Conservation (phyloP, 2,113 vertebrate species). For the Oreocharis arfaki region DNA sequence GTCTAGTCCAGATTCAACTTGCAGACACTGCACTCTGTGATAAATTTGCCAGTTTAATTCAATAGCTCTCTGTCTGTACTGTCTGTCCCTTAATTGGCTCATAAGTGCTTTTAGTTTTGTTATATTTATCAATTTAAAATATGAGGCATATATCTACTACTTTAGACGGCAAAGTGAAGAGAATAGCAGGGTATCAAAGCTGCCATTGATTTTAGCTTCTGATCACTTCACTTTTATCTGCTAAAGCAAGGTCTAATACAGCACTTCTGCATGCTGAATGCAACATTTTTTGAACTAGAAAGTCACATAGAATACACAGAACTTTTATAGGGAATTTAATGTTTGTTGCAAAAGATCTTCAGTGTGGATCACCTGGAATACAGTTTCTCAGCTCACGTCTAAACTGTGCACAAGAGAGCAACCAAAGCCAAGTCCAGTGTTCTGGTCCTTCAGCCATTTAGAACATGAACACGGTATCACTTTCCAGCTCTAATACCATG, state of each 20-base stretch:
- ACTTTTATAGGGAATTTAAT: background rate
- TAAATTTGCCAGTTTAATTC: background rate
- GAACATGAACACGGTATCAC: fast-evolving
- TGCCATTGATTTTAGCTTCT: background rate
- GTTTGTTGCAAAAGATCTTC: background rate
- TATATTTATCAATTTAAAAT: background rate
- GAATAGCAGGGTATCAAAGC: background rate
- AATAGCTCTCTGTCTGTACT: background rate
- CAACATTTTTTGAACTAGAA: background rate
- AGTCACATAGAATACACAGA: background rate
- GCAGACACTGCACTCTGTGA: background rate
- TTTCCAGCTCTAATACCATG: background rate
- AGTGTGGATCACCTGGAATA: background rate
- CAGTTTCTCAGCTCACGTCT: background rate
- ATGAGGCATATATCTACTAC: background rate
- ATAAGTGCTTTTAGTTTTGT: background rate
- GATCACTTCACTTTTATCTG: background rate
- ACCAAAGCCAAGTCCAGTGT: background rate
- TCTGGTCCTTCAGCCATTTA: background rate
- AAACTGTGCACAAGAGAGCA: background rate
- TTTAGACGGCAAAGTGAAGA: background rate
- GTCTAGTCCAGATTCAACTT: background rate
- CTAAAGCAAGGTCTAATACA: background rate
- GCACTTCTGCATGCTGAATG: background rate
- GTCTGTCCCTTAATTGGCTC: background rate